Conservation (phyloP, 2,113 vertebrate genomes). For the Chaetura pelagica region DNA sequence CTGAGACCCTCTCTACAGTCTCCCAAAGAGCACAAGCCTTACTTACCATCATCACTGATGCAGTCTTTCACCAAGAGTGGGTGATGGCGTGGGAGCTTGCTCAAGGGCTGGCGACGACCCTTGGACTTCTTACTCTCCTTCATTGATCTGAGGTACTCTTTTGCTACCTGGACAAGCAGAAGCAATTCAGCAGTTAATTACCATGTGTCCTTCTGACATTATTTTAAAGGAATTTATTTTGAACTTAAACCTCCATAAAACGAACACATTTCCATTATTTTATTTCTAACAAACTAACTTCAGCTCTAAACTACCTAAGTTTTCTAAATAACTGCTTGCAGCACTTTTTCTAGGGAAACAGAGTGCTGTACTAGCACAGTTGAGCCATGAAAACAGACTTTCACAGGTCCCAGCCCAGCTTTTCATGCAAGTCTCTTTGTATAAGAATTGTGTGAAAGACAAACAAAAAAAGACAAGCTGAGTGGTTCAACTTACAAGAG, state of each 20-base stretch:
- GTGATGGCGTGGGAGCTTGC: conserved; percentile 90
- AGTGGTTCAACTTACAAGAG: not conserved
- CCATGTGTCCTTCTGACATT: accelerated
- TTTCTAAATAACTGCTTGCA: not conserved
- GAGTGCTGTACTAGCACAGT: not conserved
- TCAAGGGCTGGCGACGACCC: conserved; percentile 86
- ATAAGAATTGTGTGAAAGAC: not conserved
- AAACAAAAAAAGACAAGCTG: not conserved
- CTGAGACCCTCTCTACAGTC: not conserved
- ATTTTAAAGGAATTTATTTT: not conserved
- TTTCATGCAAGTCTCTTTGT: not conserved
- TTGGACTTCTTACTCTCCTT: conserved; percentile 85
- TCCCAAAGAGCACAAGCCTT: not conserved
- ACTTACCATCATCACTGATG: conserved; percentile 92
- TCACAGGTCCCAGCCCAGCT: not conserved
- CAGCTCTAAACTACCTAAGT: not conserved
- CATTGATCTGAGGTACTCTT: conserved; percentile 82
- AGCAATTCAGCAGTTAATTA: not conserved
- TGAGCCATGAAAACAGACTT: not conserved
- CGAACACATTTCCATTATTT: not conserved
- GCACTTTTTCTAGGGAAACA: not conserved
- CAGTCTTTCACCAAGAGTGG: conserved; percentile 88
- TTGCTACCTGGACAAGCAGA: conserved; percentile 77
- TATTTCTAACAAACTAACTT: not conserved
- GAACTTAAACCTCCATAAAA: not conserved